These are phyloP conservation scores for Parazoanthus darwini DNA, from an alignment of 92 coral and sea anemone species.

Conservation along the genomic window DNA sequence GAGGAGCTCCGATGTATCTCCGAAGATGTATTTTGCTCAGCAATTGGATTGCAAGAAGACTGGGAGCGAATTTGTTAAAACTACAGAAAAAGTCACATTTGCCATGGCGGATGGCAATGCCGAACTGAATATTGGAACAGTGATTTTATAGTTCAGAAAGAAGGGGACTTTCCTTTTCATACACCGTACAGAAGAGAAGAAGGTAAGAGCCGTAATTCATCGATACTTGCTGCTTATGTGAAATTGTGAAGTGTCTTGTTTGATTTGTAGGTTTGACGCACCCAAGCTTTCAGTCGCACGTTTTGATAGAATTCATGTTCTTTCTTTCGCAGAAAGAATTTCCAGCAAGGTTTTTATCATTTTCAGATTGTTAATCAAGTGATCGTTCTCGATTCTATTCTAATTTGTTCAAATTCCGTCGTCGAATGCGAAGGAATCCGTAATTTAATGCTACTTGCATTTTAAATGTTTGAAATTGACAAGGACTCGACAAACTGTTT, in stretches of 20 bases:
- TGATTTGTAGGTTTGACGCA: not conserved
- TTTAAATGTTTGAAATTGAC: constrained; percentile 23
- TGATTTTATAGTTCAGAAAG: not conserved
- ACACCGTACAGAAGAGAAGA: not conserved
- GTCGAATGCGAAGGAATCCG: constrained; percentile 20
- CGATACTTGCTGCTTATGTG: not conserved
- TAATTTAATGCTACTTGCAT: not conserved
- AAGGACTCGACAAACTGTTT: constrained; percentile 5
- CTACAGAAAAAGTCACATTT: constrained; percentile 17
- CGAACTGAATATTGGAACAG: constrained; percentile 7
- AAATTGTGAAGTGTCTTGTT: not conserved
- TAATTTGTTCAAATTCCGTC: not conserved
- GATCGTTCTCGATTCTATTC: not conserved
- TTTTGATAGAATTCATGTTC: not conserved
- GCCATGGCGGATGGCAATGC: constrained; percentile 22
- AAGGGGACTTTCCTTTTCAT: not conserved
- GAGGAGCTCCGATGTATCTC: not conserved
- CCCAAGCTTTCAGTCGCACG: constrained; percentile 3
- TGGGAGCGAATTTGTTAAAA: constrained; percentile 25
- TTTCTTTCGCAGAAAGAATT: not conserved
- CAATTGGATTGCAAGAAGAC: not conserved
- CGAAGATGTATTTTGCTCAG: not conserved
- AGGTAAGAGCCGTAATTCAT: not conserved
- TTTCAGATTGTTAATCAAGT: not conserved
- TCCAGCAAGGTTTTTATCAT: not conserved